phyloP scores from a whole-genome alignment of 2,888 invertebrate species.

The Drosophila multiciliata region DNA sequence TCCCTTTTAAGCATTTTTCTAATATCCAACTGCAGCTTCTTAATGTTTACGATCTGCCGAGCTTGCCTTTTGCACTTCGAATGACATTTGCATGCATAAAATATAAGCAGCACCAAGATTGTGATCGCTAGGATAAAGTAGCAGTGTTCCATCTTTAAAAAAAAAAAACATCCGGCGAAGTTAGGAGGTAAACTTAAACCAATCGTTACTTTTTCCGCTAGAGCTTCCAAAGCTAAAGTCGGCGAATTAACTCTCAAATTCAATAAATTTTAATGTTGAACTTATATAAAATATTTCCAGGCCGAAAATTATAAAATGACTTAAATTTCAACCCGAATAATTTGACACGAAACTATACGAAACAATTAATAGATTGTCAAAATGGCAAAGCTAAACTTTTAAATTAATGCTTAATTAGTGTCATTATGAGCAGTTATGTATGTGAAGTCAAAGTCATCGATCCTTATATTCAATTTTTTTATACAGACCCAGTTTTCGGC shows the following conservation, averaged over 20 bases:
- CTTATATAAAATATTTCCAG: neutral
- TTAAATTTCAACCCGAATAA: neutral
- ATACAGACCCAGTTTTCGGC: neutral
- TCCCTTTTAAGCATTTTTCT: slow-evolving; percentile 40
- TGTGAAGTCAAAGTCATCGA: neutral
- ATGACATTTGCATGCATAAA: slow-evolving; percentile 23
- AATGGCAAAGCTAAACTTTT: neutral
- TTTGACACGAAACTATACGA: neutral
- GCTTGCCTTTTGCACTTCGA: slow-evolving; percentile 3
- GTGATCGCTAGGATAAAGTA: slow-evolving; percentile 14
- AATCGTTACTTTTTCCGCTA: neutral
- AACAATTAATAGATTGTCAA: neutral
- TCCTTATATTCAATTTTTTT: neutral
- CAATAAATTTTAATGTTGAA: neutral
- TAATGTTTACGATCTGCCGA: slow-evolving; percentile 15
- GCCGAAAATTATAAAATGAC: slow-evolving; percentile 21
- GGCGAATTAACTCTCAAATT: neutral
- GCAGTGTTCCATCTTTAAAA: neutral
- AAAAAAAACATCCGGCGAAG: neutral
- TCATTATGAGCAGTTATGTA: neutral
- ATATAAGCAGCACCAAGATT: slow-evolving; percentile 36
- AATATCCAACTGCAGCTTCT: slow-evolving; percentile 37
- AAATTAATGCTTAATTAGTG: neutral
- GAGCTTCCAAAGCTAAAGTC: slow-evolving; percentile 4
- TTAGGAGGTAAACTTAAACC: neutral